phyloP scores from a whole-genome alignment of 1,140 invertebrate genomes.

The Pseudomyrmex dendroicus region DNA sequence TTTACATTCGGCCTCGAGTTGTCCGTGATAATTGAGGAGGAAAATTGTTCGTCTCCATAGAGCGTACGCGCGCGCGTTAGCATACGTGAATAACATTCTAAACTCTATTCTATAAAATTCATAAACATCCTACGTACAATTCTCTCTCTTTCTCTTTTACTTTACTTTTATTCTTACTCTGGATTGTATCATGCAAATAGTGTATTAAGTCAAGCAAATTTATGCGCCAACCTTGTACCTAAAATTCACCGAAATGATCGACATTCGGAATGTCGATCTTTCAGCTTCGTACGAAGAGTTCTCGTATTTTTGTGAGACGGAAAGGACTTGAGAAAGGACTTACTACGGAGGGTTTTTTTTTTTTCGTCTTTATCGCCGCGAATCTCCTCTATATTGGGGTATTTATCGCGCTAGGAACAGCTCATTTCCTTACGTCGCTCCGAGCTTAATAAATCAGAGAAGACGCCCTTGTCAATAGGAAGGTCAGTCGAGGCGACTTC shows the following conservation, averaged over 20 bases:
- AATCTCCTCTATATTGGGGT: constrained; percentile 14
- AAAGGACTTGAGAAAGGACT: neutral
- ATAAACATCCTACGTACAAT: neutral
- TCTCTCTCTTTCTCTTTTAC: neutral
- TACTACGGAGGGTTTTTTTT: too few relatives aligned
- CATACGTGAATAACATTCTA: neutral
- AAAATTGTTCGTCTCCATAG: constrained; percentile 15
- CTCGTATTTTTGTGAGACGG: neutral
- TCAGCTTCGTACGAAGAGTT: neutral
- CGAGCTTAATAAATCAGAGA: constrained; percentile 70
- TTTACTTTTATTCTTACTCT: too few relatives aligned
- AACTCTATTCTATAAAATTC: neutral
- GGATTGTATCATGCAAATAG: too few relatives aligned
- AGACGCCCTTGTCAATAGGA: constrained; percentile 73
- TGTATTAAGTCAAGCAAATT: too few relatives aligned
- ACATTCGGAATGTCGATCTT: neutral
- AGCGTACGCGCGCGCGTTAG: neutral
- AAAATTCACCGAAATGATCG: constrained; percentile 3
- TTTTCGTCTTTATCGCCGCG: constrained; percentile 18
- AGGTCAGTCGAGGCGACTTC: constrained; percentile 72
- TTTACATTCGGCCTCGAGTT: constrained; percentile 36
- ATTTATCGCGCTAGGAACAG: constrained; percentile 50
- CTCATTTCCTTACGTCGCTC: constrained; percentile 65
- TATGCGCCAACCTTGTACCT: too few relatives aligned
- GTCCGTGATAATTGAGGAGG: constrained; percentile 39